Conservation (phyloP, 2,113 vertebrate species). For the Sylvia atricapilla region DNA sequence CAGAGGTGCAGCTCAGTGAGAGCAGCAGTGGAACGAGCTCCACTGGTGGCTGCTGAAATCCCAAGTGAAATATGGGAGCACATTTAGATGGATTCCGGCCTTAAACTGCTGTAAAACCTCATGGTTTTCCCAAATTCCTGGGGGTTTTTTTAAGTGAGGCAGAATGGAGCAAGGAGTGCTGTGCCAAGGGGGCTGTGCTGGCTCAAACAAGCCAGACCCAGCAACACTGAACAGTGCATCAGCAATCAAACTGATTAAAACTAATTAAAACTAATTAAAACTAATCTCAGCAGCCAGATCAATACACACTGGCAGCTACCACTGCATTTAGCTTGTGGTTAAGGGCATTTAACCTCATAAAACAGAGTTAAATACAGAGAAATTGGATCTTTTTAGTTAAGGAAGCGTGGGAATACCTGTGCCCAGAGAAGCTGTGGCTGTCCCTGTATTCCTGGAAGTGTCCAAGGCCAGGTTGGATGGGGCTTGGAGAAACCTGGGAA, state of each 20-base stretch:
- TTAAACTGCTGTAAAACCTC: not conserved
- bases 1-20: not conserved
- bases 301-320: not conserved
- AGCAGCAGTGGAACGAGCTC: not conserved
- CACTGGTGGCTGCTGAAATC: not conserved
- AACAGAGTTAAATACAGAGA: not conserved
- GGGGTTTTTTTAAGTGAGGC: not conserved
- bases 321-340: not conserved
- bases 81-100: not conserved
- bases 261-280: not conserved
- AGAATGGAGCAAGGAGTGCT: not conserved
- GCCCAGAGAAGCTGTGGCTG: not conserved
- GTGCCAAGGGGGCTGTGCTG: not conserved
- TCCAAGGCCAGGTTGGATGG: not conserved
- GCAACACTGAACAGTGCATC: not conserved
- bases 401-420: too few relatives aligned
- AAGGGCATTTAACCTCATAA: not conserved
- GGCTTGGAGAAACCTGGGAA: not conserved
- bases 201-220: not conserved
- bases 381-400: not conserved
- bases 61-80: accelerated
- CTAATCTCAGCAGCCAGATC: not conserved
- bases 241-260: not conserved
- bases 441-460: not conserved
- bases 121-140: accelerated